A percentile compares a stretch with the other conserved stretches of the same genome.
phyloP scores from a whole-genome alignment of 2,888 invertebrate genomes.

The Cryptocephalus moraei region DNA sequence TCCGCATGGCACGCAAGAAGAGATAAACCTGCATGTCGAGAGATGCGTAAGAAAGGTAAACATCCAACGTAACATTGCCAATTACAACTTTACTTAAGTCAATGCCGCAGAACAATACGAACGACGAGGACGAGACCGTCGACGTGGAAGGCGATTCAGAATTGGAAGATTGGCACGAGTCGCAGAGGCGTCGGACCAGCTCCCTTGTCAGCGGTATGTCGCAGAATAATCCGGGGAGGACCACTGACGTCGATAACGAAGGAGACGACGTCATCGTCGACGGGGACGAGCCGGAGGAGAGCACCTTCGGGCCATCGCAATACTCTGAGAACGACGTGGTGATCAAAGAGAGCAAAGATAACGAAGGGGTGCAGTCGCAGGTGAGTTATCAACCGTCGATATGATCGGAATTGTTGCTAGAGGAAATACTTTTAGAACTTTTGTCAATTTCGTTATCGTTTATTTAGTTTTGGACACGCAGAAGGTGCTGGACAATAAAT shows the following conservation, averaged over 20 bases:
- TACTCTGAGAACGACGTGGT: conserved; percentile 35
- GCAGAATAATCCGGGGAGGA: conserved; percentile 29
- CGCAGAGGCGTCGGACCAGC: conserved; percentile 30
- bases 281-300: conserved; percentile 36
- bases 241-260: conserved; percentile 31
- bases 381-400: conserved; percentile 9
- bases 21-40: conserved; percentile 54
- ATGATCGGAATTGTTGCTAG: no score
- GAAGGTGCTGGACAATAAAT: no score
- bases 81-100: no score
- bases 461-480: no score
- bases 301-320: conserved; percentile 34
- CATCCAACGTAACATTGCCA: no score
- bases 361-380: conserved; percentile 30
- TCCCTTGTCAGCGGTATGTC: conserved; percentile 21
- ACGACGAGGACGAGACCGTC: conserved; percentile 58
- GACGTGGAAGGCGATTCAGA: conserved; percentile 53
- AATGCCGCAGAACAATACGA: conserved; percentile 17
- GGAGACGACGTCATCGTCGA: conserved; percentile 37
- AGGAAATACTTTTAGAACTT: no score
- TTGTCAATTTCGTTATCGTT: no score
- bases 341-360: conserved; percentile 26
- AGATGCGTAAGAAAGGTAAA: conserved; percentile 48
- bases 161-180: conserved; percentile 47
- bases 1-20: conserved; percentile 45